phyloP scores from a whole-genome alignment of 1,140 invertebrate genomes.

The Euura lappo region DNA sequence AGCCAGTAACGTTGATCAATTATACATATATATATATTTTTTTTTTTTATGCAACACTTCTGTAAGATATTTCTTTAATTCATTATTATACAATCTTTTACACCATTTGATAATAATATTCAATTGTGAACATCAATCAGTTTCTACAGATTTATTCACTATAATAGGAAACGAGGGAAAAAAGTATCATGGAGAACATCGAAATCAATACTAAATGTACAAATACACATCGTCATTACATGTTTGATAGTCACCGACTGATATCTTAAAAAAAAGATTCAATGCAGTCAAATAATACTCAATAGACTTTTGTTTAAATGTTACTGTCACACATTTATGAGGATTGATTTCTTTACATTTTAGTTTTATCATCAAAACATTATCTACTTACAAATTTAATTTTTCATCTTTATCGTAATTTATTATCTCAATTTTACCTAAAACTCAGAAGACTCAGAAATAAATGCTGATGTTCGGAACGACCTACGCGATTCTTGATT shows the following conservation, averaged over 20 bases:
- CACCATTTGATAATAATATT: neutral
- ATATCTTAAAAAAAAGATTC: neutral
- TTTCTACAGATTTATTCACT: neutral
- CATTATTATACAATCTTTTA: conserved; percentile 6
- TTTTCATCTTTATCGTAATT: neutral
- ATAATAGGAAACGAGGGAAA: neutral
- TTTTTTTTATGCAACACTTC: neutral
- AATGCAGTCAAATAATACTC: neutral
- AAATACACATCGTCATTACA: neutral
- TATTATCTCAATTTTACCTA: too few relatives aligned
- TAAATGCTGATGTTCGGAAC: too few relatives aligned
- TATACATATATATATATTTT: neutral
- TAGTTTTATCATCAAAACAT: neutral
- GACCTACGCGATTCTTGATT: too few relatives aligned
- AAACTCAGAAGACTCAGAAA: too few relatives aligned
- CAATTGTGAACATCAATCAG: neutral
- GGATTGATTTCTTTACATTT: neutral
- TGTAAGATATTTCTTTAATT: neutral
- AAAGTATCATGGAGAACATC: neutral
- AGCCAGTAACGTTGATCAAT: neutral
- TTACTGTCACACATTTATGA: neutral
- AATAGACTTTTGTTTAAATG: neutral
- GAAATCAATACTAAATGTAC: neutral
- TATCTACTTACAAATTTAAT: neutral
- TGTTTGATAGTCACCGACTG: too few relatives aligned